These are phyloP conservation scores for Brachionus asplanchnoidis DNA, from an alignment of 1,140 invertebrate genomes.

Conservation along the genomic window DNA sequence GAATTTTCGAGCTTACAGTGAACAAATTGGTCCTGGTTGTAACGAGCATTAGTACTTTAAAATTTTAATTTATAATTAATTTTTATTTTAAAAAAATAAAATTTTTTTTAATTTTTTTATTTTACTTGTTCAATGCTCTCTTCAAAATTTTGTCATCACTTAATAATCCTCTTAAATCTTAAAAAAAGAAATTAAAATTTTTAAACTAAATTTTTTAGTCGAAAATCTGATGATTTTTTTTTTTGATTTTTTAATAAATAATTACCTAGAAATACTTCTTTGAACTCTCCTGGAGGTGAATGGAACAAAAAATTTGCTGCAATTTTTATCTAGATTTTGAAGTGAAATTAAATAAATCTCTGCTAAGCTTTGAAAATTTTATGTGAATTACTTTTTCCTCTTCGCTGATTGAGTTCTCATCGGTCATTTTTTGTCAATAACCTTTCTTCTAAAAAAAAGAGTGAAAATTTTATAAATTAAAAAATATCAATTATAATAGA, in stretches of 20 bases:
- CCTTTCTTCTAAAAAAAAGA: neutral
- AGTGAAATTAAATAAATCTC: neutral
- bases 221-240: too few species aligned
- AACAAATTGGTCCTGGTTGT: constrained; percentile 98
- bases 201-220: too few species aligned
- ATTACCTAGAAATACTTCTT: constrained; percentile 91
- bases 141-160: constrained; percentile 92
- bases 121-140: constrained; percentile 70
- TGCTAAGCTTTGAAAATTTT: neutral
- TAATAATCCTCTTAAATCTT: constrained; percentile 86
- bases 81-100: constrained; percentile 40
- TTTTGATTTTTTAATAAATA: too few species aligned
- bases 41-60: constrained; percentile 82
- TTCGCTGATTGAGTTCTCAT: constrained; percentile 33
- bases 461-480: neutral
- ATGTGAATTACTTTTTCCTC: constrained; percentile 20
- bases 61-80: too few species aligned
- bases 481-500: neutral
- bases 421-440: constrained; percentile 34
- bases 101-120: constrained; percentile 43
- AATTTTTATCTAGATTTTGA: constrained; percentile 69
- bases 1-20: constrained; percentile 83
- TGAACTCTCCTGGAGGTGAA: constrained; percentile 97
- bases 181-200: constrained; percentile 45
- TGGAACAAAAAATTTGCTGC: constrained; percentile 95